Base-by-base conservation (phyloP, 2,113 vertebrate species). In the Polypterus bichir region DNA sequence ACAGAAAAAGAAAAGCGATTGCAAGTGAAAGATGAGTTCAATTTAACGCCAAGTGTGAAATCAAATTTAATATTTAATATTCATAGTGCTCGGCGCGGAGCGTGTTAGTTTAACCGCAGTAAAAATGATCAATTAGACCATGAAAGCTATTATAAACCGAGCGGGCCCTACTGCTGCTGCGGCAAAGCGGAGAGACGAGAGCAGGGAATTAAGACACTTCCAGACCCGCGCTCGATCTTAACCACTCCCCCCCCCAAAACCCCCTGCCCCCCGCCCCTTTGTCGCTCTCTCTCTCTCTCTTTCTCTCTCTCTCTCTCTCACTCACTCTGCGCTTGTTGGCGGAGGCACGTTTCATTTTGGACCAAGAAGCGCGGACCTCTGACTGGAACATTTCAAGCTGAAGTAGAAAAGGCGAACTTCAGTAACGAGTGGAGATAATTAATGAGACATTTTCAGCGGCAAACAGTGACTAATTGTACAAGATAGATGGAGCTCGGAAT, bases 391-490 rank as follows among this genome's bases (percentile, higher is more conserved):
- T 58, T 62, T 62, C n/a, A 5, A 47, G 48, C 57, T 55, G 48
- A 65, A 63, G 56, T 49, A 59, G 61, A 46, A 52, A 57, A 48
- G 48, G 48, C 47, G 11, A 61, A 58, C 64, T 66, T 66, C 64
- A 53, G 59, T 61, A 59, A 62, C 60, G 47, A 78, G 83, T 78
- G 83, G 78, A 77, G 81, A 86, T 89, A 87, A 89, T 89, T 89
- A 89, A 89, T 81, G 84, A 87, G 87, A 89, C 84, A 88, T 88
- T 89, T 86, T 86, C 84, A 82, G 83, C 80, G 84, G 87, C 83
- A 91, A 91, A 89, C 83, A 89, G 88, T 88, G 85, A 91, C 87
- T 89, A 91, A 93, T 91, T 91, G 87, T 86, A 81, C 81, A 76
- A 84, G 86, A 87, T 82, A 87, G 89, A 89, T 88, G 88, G 86